Evolutionary conservation across 1,140 invertebrate species (phyloP).

Genomic region (Eupeodes corollae): DNA sequence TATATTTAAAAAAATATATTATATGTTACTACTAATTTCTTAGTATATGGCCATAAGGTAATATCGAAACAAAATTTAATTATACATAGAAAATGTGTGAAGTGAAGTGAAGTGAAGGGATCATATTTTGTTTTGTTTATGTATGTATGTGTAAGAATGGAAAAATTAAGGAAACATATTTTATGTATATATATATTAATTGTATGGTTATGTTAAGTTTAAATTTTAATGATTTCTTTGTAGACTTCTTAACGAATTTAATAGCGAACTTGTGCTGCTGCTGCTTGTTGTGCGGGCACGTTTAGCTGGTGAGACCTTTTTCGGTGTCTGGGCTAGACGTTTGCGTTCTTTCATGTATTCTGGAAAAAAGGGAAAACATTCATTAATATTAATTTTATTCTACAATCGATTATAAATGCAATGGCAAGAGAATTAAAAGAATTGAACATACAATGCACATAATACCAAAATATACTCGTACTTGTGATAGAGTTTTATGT

Average conservation of each 20-base stretch:
- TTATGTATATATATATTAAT: conserved; percentile 17
- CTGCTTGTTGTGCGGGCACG: conserved; percentile 29
- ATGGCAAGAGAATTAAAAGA: too few species aligned
- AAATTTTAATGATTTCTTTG: not conserved
- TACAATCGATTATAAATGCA: too few species aligned
- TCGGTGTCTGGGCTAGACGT: conserved; percentile 31
- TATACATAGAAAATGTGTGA: too few species aligned
- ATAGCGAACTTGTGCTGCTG: conserved; percentile 5
- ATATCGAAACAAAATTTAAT: too few species aligned
- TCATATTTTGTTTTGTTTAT: too few species aligned
- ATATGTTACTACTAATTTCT: conserved; percentile 33
- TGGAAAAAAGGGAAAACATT: conserved; percentile 16
- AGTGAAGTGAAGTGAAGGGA: too few species aligned
- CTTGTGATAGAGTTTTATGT: too few species aligned
- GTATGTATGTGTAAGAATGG: conserved; percentile 27
- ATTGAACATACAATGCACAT: too few species aligned
- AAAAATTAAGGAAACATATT: conserved; percentile 26
- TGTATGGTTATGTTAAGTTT: conserved; percentile 6
- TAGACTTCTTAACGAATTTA: not conserved
- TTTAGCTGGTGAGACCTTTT: conserved; percentile 27
- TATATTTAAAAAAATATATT: too few species aligned
- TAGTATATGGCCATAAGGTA: conserved; percentile 26
- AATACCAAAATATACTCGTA: too few species aligned
- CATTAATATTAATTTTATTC: too few species aligned
- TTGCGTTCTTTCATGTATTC: conserved; percentile 37